Evolutionary conservation across 1,140 invertebrate genomes (phyloP).

Genomic region (Chrysomallon squamiferum): DNA sequence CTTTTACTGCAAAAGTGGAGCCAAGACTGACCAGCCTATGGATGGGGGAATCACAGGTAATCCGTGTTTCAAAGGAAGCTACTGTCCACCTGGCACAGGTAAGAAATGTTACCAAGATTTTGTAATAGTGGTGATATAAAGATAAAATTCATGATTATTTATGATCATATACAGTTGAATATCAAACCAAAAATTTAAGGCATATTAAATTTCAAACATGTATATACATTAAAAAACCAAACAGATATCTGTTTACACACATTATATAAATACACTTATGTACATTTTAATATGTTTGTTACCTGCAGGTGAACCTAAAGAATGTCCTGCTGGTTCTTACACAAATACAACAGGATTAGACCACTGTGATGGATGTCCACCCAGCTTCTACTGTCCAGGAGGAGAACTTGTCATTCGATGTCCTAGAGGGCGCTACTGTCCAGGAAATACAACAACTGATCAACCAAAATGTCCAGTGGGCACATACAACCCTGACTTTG

Average conservation of each 20-base stretch:
- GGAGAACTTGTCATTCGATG: conserved; percentile 43
- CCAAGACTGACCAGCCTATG: conserved; percentile 44
- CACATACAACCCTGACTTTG: conserved; percentile 54
- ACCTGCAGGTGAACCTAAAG: conserved; percentile 36
- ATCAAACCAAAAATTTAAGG: too few relatives aligned
- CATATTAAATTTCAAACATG: too few relatives aligned
- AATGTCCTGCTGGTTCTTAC: conserved; percentile 49
- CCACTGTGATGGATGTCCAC: conserved; percentile 51
- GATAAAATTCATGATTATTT: too few relatives aligned
- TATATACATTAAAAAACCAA: too few relatives aligned
- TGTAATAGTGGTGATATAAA: too few relatives aligned
- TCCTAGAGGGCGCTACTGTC: conserved; percentile 55
- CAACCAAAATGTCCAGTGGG: conserved; percentile 53
- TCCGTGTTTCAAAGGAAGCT: conserved; percentile 35
- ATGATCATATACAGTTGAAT: too few relatives aligned
- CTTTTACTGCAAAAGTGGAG: conserved; percentile 52
- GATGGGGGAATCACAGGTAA: conserved; percentile 55
- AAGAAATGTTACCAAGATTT: too few relatives aligned
- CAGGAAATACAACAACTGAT: conserved; percentile 49
- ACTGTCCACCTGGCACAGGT: conserved; percentile 56
- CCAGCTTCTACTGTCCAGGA: conserved; percentile 55
- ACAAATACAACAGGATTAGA: conserved; percentile 48
- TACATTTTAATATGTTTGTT: background rate
- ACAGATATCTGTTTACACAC: too few relatives aligned
- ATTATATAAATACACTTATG: too few relatives aligned